These are phyloP conservation scores for Bombylius major DNA, from an alignment of 2,888 invertebrate genomes.

Conservation along the genomic window DNA sequence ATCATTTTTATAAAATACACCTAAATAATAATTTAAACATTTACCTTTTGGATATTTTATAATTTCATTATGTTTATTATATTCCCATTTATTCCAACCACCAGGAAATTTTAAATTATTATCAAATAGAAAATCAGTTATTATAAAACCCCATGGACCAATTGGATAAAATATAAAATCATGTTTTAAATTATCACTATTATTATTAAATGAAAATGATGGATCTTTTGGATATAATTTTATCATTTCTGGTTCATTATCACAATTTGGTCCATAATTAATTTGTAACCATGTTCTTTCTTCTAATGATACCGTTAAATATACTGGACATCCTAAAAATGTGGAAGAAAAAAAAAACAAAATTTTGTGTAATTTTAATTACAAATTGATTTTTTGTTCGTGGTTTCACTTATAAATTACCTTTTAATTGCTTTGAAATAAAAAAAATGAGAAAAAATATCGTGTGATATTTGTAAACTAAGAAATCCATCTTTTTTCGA, in stretches of 20 bases:
- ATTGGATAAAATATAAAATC: neutral
- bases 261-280: conserved; percentile 33
- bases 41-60: conserved; percentile 36
- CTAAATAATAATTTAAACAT: conserved; percentile 61
- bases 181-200: conserved; percentile 2
- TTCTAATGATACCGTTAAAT: conserved; percentile 27
- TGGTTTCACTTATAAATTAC: conserved; percentile 31
- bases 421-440: too few relatives aligned
- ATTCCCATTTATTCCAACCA: conserved; percentile 43
- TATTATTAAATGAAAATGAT: conserved; percentile 24
- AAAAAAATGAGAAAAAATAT: too few relatives aligned
- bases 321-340: conserved; percentile 26
- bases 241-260: conserved; percentile 28
- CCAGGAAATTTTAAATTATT: conserved; percentile 43
- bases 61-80: conserved; percentile 11
- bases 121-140: neutral
- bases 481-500: too few relatives aligned
- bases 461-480: too few relatives aligned
- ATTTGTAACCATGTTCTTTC: conserved; percentile 27
- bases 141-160: neutral
- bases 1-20: conserved; percentile 48
- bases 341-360: conserved; percentile 19
- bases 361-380: neutral
- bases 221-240: conserved; percentile 33
- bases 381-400: conserved; percentile 24